These are phyloP conservation scores for Lytechinus pictus DNA, from an alignment of 35 echinoderm and acorn worm species.

Conservation along the genomic window DNA sequence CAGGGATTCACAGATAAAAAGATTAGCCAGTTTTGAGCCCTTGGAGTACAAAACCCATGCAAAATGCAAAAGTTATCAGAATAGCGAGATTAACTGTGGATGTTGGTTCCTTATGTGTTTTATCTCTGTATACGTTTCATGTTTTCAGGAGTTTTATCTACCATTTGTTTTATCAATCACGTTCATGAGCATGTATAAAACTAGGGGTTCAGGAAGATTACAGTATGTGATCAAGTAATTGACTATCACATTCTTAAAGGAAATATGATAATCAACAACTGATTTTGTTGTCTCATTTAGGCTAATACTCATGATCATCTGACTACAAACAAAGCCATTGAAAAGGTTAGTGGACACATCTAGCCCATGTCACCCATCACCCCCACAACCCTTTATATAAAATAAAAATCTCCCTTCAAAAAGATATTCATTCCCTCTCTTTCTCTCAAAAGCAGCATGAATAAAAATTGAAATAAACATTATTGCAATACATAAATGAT, in stretches of 20 bases:
- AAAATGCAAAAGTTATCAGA: background rate
- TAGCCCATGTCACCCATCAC: no score
- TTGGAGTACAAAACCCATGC: background rate
- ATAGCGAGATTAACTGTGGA: background rate
- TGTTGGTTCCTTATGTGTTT: background rate
- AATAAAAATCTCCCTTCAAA: no score
- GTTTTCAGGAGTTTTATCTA: no score
- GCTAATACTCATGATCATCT: no score
- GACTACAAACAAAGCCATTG: no score
- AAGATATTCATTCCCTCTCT: no score
- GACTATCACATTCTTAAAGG: background rate
- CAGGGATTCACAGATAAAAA: background rate
- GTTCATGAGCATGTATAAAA: background rate
- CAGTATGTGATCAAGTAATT: background rate
- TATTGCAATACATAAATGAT: no score
- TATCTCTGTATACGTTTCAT: no score
- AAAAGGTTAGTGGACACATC: no score
- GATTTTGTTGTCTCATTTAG: background rate
- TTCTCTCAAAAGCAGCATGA: no score
- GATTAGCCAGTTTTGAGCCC: constrained; percentile 5
- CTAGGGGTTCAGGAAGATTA: background rate
- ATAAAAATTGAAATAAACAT: no score
- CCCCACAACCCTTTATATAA: no score
- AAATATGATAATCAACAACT: background rate
- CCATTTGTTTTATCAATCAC: background rate